Evolutionary conservation across 2,113 vertebrate genomes (phyloP).

Genomic region (Cynoglossus semilaevis): DNA sequence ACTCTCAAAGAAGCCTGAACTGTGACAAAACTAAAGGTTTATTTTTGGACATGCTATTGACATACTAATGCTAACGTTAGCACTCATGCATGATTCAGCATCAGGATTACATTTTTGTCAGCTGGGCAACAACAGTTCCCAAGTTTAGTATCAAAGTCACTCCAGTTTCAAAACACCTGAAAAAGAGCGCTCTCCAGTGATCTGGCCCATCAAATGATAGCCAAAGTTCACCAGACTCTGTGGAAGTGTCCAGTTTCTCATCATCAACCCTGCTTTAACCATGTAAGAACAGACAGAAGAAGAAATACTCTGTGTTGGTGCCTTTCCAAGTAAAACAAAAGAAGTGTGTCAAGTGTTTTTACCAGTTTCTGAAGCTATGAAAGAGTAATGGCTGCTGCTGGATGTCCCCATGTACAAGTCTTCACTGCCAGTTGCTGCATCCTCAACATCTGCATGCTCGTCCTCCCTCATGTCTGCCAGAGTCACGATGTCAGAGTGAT

Average conservation of each 20-base stretch:
- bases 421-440: constrained; percentile 60
- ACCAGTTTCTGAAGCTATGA: constrained; percentile 86
- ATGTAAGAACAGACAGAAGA: constrained; percentile 27
- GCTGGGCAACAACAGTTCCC: constrained; percentile 6
- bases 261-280: constrained; percentile 79
- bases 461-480: constrained; percentile 82
- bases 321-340: neutral
- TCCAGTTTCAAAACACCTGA: constrained; percentile 78
- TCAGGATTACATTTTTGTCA: constrained; percentile 22
- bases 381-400: constrained; percentile 92
- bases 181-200: constrained; percentile 71
- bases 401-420: constrained; percentile 88
- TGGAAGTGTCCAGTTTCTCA: constrained; percentile 83
- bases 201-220: constrained; percentile 76
- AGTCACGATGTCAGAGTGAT: constrained; percentile 94
- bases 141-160: constrained; percentile 45
- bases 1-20: neutral
- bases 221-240: constrained; percentile 80
- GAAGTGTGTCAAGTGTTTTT: constrained; percentile 35
- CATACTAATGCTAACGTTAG: too few species aligned
- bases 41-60: constrained; percentile 10
- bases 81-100: constrained; percentile 1
- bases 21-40: neutral
- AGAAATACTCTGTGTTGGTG: neutral
- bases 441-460: constrained; percentile 64